Evolutionary conservation across 53 echinoderm and acorn worm genomes (phyloP).

Genomic region (Hippasteria phrygiana): DNA sequence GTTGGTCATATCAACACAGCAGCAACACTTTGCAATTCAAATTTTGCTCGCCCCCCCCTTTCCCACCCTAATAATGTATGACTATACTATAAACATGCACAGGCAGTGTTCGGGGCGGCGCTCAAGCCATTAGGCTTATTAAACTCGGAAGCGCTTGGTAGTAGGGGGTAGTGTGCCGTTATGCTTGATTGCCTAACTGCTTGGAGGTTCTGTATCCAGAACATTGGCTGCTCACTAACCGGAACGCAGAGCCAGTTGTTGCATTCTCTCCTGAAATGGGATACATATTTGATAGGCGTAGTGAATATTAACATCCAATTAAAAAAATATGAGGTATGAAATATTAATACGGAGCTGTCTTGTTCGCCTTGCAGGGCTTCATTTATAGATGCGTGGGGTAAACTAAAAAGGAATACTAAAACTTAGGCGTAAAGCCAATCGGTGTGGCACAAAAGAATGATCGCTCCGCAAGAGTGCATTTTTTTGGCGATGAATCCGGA

Average conservation of each 20-base stretch:
- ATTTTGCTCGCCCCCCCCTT: too few species aligned
- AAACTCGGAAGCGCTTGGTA: not conserved
- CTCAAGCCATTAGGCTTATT: slow-evolving; percentile 44
- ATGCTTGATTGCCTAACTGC: not conserved
- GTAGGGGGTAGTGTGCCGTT: not conserved
- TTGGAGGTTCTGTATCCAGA: not conserved
- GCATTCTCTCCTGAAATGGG: not conserved
- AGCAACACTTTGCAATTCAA: too few species aligned
- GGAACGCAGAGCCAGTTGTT: slow-evolving; percentile 31
- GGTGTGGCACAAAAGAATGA: slow-evolving; percentile 1
- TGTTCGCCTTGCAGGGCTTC: not conserved
- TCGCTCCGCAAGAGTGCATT: not conserved
- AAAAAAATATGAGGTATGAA: slow-evolving; percentile 27
- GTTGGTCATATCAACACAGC: too few species aligned
- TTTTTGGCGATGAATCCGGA: too few species aligned
- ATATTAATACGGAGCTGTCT: not conserved
- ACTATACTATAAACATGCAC: too few species aligned
- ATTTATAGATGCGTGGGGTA: not conserved
- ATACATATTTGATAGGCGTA: not conserved
- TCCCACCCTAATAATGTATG: too few species aligned
- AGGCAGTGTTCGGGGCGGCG: not conserved
- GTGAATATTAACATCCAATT: not conserved
- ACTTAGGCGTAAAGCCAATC: too few species aligned
- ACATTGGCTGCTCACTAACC: slow-evolving; percentile 19
- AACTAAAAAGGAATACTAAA: too few species aligned